These are phyloP conservation scores for Papilio demoleus DNA, from an alignment of 2,888 invertebrate species.

Conservation along the genomic window DNA sequence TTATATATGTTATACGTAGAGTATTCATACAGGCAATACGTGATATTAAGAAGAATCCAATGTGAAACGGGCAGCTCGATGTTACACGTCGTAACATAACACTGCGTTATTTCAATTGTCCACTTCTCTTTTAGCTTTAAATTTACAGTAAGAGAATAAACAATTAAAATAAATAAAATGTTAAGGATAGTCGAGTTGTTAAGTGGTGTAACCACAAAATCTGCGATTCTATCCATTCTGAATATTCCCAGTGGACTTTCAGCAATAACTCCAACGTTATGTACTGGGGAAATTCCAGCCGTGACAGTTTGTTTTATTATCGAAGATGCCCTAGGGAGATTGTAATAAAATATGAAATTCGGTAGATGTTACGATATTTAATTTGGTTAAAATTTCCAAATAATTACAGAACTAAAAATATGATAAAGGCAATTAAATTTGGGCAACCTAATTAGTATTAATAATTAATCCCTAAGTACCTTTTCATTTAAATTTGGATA, in stretches of 20 bases:
- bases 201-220: not conserved
- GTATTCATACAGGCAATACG: too few species aligned
- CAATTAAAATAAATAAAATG: not conserved
- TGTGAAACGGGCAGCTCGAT: too few species aligned
- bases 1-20: too few species aligned
- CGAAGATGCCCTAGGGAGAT: not conserved
- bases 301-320: slow-evolving; percentile 17
- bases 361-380: not conserved
- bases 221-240: not conserved
- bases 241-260: not conserved
- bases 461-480: not conserved
- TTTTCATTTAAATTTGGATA: not conserved
- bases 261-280: not conserved
- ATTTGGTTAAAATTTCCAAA: not conserved
- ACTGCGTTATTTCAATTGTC: too few species aligned
- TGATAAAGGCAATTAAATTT: not conserved
- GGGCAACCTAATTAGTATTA: not conserved
- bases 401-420: not conserved
- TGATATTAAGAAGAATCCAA: too few species aligned
- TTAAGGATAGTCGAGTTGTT: not conserved
- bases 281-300: not conserved
- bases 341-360: not conserved
- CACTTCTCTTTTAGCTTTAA: too few species aligned
- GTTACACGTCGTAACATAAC: too few species aligned
- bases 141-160: too few species aligned